These are phyloP conservation scores for Flexamia atlantica DNA, from an alignment of 2,888 invertebrate species.

Conservation along the genomic window DNA sequence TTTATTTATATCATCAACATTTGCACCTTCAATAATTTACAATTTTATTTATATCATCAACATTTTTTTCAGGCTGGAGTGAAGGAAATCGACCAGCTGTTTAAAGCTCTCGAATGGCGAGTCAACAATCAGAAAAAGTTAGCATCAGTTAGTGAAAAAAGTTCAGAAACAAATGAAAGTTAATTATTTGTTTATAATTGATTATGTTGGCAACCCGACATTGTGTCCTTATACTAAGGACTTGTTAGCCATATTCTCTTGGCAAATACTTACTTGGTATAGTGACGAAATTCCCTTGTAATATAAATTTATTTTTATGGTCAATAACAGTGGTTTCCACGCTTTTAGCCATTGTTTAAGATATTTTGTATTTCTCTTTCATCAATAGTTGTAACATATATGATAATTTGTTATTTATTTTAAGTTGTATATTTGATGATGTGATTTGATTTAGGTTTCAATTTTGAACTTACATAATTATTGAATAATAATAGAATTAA, in stretches of 20 bases:
- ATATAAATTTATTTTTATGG: conserved; percentile 53
- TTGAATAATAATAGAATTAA: conserved; percentile 11
- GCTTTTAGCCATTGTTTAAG: conserved; percentile 17
- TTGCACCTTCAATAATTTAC: no score
- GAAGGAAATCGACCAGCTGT: conserved; percentile 83
- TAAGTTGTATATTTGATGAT: conserved; percentile 46
- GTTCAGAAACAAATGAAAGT: conserved; percentile 26
- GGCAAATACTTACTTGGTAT: conserved; percentile 48
- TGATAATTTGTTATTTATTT: conserved; percentile 47
- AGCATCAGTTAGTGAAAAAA: conserved; percentile 22
- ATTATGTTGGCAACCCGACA: conserved; percentile 39
- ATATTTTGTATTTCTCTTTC: conserved; percentile 18
- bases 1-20: no score
- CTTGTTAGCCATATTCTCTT: conserved; percentile 59
- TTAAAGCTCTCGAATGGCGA: conserved; percentile 80
- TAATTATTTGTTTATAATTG: conserved; percentile 12
- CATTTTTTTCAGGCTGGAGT: conserved; percentile 78
- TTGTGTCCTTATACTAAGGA: conserved; percentile 51
- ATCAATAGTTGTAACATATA: conserved; percentile 8
- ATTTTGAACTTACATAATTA: not conserved
- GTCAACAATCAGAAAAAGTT: conserved; percentile 74
- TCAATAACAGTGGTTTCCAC: conserved; percentile 34
- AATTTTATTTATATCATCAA: no score
- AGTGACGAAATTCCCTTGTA: conserved; percentile 25
- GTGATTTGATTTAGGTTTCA: conserved; percentile 33